These are phyloP conservation scores for Oxyteleia sp. DNA, from an alignment of 2,888 invertebrate species.

Conservation along the genomic window DNA sequence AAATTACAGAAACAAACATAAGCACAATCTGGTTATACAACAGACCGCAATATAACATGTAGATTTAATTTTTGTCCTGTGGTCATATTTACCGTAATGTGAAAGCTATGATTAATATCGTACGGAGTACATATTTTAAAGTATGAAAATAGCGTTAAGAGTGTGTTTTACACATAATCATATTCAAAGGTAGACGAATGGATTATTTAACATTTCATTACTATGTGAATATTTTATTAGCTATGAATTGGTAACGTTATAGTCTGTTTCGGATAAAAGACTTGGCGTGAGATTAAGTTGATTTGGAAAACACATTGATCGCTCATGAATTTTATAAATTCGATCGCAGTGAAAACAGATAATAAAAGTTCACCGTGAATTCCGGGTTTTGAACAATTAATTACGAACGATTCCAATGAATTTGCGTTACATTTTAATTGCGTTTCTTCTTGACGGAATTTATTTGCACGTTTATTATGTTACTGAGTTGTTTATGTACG, in stretches of 20 bases:
- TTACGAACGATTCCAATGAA: constrained; percentile 7
- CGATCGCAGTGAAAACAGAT: constrained; percentile 23
- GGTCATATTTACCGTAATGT: constrained; percentile 48
- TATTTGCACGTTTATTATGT: constrained; percentile 21
- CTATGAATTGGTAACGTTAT: constrained; percentile 38
- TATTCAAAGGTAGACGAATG: constrained; percentile 39
- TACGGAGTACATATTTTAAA: too few species aligned
- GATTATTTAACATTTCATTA: constrained; percentile 57
- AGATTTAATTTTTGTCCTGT: constrained; percentile 38
- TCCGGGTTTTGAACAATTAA: constrained; percentile 35
- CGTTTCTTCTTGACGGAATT: constrained; percentile 25
- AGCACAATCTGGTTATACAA: constrained; percentile 22
- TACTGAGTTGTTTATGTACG: not conserved
- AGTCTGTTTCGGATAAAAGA: constrained; percentile 19
- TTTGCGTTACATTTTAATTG: constrained; percentile 26
- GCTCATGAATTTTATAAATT: constrained; percentile 21
- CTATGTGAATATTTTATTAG: constrained; percentile 56
- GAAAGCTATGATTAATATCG: constrained; percentile 69
- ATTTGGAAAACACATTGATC: constrained; percentile 42
- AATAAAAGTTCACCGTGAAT: constrained; percentile 33
- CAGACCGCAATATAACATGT: constrained; percentile 26
- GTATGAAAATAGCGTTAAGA: too few species aligned
- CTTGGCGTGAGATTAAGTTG: constrained; percentile 37
- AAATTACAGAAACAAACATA: constrained; percentile 41
- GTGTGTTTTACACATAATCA: too few species aligned